These are phyloP conservation scores for Prolemur simus DNA, from an alignment of 2,113 vertebrate genomes.

Conservation along the genomic window DNA sequence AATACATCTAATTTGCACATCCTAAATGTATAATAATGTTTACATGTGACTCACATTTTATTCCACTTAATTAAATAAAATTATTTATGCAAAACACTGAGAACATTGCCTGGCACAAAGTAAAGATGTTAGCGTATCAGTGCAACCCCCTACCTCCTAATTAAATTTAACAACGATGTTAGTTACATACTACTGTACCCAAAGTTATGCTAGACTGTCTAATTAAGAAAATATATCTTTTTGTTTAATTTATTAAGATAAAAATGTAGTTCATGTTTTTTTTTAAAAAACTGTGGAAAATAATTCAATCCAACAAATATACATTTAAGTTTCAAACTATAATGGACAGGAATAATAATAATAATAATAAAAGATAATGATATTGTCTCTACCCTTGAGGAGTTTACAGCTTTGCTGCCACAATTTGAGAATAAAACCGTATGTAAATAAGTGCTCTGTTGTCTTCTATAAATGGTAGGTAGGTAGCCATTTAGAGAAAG, in stretches of 20 bases:
- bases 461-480: neutral
- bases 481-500: neutral
- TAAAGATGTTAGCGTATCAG: slow-evolving; percentile 23
- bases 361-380: neutral
- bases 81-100: slow-evolving; percentile 36
- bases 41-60: slow-evolving; percentile 31
- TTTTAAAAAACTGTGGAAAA: neutral
- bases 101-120: neutral
- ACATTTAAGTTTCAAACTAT: slow-evolving; percentile 3
- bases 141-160: neutral
- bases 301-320: neutral
- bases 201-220: slow-evolving; percentile 36
- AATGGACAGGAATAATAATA: neutral
- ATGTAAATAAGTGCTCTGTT: neutral
- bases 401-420: neutral
- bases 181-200: neutral
- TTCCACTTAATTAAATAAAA: slow-evolving; percentile 53
- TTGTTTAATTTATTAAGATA: slow-evolving; percentile 45
- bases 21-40: slow-evolving; percentile 52
- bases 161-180: slow-evolving; percentile 43
- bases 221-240: slow-evolving; percentile 25
- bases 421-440: neutral
- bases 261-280: neutral
- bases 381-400: neutral
- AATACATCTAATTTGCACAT: neutral